These are phyloP conservation scores for Acleris literana DNA, from an alignment of 2,888 invertebrate species.

Conservation along the genomic window DNA sequence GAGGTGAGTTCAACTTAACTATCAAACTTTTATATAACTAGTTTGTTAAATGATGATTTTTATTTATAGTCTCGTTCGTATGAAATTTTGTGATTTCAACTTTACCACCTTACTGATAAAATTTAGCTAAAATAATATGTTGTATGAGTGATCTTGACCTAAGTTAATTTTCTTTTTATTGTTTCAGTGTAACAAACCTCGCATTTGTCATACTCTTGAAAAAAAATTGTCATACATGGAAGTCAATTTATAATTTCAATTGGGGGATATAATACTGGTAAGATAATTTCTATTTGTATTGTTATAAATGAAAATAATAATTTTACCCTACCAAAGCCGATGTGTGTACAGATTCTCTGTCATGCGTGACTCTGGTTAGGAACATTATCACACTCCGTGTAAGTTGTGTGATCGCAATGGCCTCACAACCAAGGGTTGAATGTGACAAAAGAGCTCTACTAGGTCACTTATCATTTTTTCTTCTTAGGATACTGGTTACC, in stretches of 20 bases:
- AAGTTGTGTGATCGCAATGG: conserved; percentile 63
- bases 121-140: background rate
- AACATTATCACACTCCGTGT: conserved; percentile 79
- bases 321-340: conserved; percentile 81
- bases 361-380: conserved; percentile 80
- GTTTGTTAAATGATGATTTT: conserved; percentile 37
- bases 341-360: conserved; percentile 62
- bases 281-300: background rate
- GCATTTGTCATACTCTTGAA: too few species aligned
- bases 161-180: background rate
- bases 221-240: too few species aligned
- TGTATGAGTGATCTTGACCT: background rate
- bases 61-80: conserved; percentile 63
- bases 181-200: too few species aligned
- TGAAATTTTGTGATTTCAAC: conserved; percentile 63
- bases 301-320: background rate
- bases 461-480: background rate
- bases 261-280: too few species aligned
- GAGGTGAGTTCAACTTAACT: conserved; percentile 3
- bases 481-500: too few species aligned
- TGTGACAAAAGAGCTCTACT: conserved; percentile 58
- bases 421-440: conserved; percentile 73
- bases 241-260: too few species aligned
- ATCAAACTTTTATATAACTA: background rate
- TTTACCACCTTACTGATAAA: conserved; percentile 53